Percentiles rank a stretch among this genome's conserved stretches.
These are phyloP conservation scores for Apus apus DNA, from an alignment of 2,113 vertebrate genomes.

Conservation along the genomic window DNA sequence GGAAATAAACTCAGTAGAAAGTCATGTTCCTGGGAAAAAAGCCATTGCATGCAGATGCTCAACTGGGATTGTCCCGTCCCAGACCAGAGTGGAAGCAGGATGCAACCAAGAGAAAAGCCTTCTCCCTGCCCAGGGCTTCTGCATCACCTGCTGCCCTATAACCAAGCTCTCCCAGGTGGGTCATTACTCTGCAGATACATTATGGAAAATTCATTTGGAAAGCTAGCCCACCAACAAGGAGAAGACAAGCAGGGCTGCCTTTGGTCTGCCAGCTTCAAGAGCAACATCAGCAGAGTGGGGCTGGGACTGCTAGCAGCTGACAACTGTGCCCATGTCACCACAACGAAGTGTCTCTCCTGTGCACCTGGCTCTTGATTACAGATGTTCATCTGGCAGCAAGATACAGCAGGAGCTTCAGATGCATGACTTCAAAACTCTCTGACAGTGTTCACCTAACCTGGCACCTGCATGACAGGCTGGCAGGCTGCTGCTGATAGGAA, in stretches of 20 bases:
- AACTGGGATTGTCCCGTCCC: background rate
- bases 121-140: background rate
- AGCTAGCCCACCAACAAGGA: rapidly evolving
- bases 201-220: background rate
- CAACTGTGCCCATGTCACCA: rapidly evolving
- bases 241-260: background rate
- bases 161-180: background rate
- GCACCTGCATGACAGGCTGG: background rate
- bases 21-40: background rate
- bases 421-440: rapidly evolving
- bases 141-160: background rate
- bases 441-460: background rate
- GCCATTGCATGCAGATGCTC: too few relatives aligned
- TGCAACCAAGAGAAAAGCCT: background rate
- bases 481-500: background rate
- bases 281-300: background rate
- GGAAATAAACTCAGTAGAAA: rapidly evolving
- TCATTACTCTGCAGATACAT: background rate
- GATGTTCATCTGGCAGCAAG: background rate
- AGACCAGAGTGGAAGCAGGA: rapidly evolving
- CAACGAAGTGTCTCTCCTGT: rapidly evolving
- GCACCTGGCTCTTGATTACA: background rate
- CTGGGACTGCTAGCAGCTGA: rapidly evolving
- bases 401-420: background rate
- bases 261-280: background rate